Base-by-base conservation (phyloP, 2,797 vertebrate species). In the Alcedo quadribrachys region DNA sequence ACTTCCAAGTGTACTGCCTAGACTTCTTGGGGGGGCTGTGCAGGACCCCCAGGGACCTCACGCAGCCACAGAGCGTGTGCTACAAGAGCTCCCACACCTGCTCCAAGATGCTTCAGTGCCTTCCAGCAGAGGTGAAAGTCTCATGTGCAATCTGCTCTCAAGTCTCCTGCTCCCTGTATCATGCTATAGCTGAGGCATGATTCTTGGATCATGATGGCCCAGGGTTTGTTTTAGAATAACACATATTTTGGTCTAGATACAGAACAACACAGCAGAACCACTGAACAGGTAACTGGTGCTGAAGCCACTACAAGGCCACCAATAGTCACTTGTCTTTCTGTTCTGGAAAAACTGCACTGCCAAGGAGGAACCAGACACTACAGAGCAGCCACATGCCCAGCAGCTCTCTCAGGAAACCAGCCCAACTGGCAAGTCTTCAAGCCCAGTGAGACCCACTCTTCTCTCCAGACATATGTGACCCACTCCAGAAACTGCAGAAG, bases 401-500 rank as follows among this genome's bases (percentile, higher is more conserved):
- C 48, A 83, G 83, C 35, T 24, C 11, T 7, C 45, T 61, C 28
- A 53, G 35, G 58, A 94, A 91, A 76, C 55, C 67, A 88, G n/a
- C 81, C 85, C 90, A 90, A 30, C 42, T 68, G 79, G 79, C 81
- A 0, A 69, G 33, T 50, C 24, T 70, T 70, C 93, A 21, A 96
- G 53, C 68, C 73, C 78, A 79, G 69, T 4, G 20, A 91, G 32
- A 87, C 32, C 15, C 51, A 58, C 42, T 79, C 68, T 77, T 58
- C 80, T 77, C 85, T 84, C 53, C 67, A 76, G 55, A 78, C 60
- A 78, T 62, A 86, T 17, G 12, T 71, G 61, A 90, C 20, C 73
- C 57, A 73, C 43, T 77, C 88, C 89, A 96, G 88, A 91, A 94
- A 93, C 78, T 90, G 40, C 86, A 87, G 76, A 90, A 93, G 84